Base-by-base conservation (phyloP, 2,888 invertebrate genomes). In the Sarcophaga subvicina region DNA sequence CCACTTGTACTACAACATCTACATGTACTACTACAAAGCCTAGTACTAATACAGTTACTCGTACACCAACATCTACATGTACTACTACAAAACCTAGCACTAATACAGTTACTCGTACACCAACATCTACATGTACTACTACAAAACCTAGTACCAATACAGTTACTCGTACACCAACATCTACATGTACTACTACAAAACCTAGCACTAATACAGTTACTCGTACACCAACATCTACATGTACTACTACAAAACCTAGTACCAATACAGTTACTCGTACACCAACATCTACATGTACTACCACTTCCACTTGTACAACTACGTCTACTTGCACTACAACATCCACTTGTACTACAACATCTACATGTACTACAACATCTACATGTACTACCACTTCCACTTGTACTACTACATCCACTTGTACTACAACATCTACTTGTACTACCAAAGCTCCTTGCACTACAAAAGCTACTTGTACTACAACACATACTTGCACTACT, bases 121-220 rank as follows among this genome's bases (percentile, higher is more conserved):
- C 72, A 10, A 72, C 72, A 10, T 22, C 59, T 25, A 25, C 25
- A 25, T 25, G 25, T 14, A 54, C 54, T 3, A 69, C 78, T 17
- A 78, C 22, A 22, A 22, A 22, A 22, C 3, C 70, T 11, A n/a
- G 22, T 22, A 22, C 22, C 22, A 22, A 22, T 22, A 22, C 22
- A 22, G 22, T 22, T 22, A 22, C 22, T 22, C 3, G 5, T 27
- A 54, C 71, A 4, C 12, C 64, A 2, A 66, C 45, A 17, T 66
- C n/a, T 12, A 8, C 77, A 1, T 63, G 72, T 22, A 71, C 47
- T 3, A 69, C 78, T 17, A 78, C 45, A 17, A 22, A 22, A 22
- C 22, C 22, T 22, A 22, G 22, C 22, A 22, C 22, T 22, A 22
- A 22, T 22, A 22, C 22, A 22, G 22, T 22, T 22, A 63, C 75